These are phyloP conservation scores for Acleris cristana DNA, from an alignment of 2,888 invertebrate genomes.

Conservation along the genomic window DNA sequence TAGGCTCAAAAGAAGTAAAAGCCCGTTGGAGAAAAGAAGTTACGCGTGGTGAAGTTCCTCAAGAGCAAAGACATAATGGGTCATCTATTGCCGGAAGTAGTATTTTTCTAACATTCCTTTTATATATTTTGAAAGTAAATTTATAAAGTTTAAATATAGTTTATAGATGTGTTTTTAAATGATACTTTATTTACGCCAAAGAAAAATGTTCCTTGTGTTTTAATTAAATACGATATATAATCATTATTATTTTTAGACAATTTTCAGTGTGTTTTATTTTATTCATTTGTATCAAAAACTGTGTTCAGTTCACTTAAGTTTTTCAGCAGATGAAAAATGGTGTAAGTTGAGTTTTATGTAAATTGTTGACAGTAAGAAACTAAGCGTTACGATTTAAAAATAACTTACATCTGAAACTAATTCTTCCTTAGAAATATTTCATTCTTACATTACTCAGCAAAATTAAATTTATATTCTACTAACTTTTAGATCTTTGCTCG, in stretches of 20 bases:
- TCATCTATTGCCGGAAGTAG: slow-evolving; percentile 31
- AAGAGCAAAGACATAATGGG: slow-evolving; percentile 49
- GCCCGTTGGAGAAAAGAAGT: slow-evolving; percentile 59
- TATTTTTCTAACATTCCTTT: slow-evolving; percentile 5
- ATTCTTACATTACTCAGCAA: too few relatives aligned
- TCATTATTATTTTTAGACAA: background rate
- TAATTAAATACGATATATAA: slow-evolving; percentile 5
- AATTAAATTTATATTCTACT: too few relatives aligned
- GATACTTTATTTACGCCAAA: slow-evolving; percentile 20
- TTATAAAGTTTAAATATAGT: slow-evolving; percentile 4
- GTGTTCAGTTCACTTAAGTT: too few relatives aligned
- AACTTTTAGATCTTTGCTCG: too few relatives aligned
- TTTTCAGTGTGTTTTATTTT: background rate
- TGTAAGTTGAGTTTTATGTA: too few relatives aligned
- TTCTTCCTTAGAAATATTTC: too few relatives aligned
- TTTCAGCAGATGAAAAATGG: too few relatives aligned
- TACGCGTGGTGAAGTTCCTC: slow-evolving; percentile 48
- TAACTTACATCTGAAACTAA: too few relatives aligned
- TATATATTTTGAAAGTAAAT: slow-evolving; percentile 9
- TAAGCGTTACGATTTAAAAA: too few relatives aligned
- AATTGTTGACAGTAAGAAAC: too few relatives aligned
- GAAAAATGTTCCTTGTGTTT: slow-evolving; percentile 29
- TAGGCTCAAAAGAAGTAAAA: slow-evolving; percentile 63
- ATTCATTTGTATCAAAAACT: too few relatives aligned
- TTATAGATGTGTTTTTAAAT: background rate